Conservation (phyloP, 2,797 vertebrate genomes). For the Gymnopithys bicolor region DNA sequence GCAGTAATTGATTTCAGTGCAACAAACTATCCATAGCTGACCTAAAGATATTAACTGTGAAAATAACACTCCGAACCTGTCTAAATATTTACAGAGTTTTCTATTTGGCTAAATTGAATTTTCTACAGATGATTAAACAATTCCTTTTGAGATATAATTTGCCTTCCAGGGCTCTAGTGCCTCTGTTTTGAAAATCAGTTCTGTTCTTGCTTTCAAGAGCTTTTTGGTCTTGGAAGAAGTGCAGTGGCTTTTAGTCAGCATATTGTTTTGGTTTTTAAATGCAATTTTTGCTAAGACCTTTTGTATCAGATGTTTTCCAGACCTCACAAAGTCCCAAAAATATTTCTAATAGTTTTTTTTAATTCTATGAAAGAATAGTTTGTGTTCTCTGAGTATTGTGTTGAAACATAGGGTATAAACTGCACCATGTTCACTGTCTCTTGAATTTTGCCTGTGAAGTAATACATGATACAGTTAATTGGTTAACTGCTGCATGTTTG, state of each 20-base stretch:
- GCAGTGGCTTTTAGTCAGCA: neutral
- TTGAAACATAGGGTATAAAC: neutral
- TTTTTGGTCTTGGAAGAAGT: neutral
- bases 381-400: neutral
- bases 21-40: neutral
- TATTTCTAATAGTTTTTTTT: neutral
- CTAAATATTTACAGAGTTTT: neutral
- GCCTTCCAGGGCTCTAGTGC: neutral
- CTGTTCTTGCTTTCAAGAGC: neutral
- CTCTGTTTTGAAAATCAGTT: neutral
- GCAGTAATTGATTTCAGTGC: neutral
- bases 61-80: neutral
- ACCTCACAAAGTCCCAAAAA: neutral
- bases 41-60: neutral
- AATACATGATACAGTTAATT: neutral
- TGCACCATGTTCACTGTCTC: neutral
- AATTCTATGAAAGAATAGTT: neutral
- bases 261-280: neutral
- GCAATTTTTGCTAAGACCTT: neutral
- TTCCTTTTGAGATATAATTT: neutral
- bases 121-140: neutral
- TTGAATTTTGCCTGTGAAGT: neutral
- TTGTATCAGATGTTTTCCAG: neutral
- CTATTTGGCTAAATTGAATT: neutral
- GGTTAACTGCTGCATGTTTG: neutral